Evolutionary conservation across 2,797 vertebrate species (phyloP).

Genomic region (Danionella dracula): DNA sequence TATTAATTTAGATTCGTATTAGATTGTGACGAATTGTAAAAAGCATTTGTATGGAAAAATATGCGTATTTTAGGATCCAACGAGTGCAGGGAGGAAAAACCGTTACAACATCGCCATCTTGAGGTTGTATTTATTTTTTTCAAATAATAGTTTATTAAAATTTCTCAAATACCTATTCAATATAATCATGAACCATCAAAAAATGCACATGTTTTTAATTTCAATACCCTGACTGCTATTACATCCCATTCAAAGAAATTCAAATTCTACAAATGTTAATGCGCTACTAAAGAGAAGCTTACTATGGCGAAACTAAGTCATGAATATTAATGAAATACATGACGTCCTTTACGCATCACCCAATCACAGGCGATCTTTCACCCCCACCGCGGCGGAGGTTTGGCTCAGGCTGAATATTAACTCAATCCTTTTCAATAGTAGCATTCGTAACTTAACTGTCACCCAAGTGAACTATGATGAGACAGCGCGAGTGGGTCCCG

Average conservation of each 20-base stretch:
- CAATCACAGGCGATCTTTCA: not conserved
- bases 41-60: too few relatives aligned
- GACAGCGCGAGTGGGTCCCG: constrained; percentile 5
- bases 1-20: too few relatives aligned
- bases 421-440: not conserved
- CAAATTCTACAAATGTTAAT: not conserved
- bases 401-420: constrained; percentile 4
- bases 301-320: not conserved
- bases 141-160: too few relatives aligned
- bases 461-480: not conserved
- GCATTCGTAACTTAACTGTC: not conserved
- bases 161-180: too few relatives aligned
- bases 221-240: too few relatives aligned
- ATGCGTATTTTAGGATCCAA: too few relatives aligned
- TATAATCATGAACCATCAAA: too few relatives aligned
- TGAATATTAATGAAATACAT: not conserved
- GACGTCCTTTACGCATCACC: not conserved
- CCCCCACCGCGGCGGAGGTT: not conserved
- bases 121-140: too few relatives aligned
- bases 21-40: too few relatives aligned
- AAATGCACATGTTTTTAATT: too few relatives aligned
- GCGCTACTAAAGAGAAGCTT: not conserved
- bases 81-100: too few relatives aligned
- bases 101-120: too few relatives aligned
- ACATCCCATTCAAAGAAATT: not conserved